Evolutionary conservation across 2,113 vertebrate species (phyloP).

Genomic region (Nipponia nippon): DNA sequence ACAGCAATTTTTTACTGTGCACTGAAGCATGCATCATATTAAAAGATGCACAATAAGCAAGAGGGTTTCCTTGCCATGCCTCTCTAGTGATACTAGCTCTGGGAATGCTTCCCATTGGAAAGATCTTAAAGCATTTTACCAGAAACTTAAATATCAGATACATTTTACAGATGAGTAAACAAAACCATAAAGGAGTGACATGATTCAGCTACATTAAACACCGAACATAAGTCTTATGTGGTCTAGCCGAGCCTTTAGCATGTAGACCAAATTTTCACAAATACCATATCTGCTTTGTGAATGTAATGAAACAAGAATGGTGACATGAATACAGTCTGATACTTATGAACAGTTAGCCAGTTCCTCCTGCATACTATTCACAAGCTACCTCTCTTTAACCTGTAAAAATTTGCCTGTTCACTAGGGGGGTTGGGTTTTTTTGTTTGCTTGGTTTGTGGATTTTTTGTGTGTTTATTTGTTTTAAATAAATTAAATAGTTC

Average conservation of each 20-base stretch:
- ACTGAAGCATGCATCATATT: neutral
- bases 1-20: constrained; percentile 1
- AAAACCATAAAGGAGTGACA: neutral
- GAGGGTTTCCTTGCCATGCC: neutral
- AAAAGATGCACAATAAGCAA: neutral
- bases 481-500: neutral
- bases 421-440: neutral
- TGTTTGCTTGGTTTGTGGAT: neutral
- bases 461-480: neutral
- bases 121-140: neutral
- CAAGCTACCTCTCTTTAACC: neutral
- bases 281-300: neutral
- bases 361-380: neutral
- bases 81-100: neutral
- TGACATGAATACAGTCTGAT: neutral
- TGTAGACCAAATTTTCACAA: neutral
- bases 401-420: neutral
- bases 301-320: neutral
- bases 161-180: neutral
- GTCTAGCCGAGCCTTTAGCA: neutral
- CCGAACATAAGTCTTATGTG: neutral
- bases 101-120: neutral
- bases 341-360: neutral
- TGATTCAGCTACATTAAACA: neutral
- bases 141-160: neutral